Evolutionary conservation across 2,797 vertebrate genomes (phyloP), one percentile per base, ranked within the genome.

Genomic region (Melopsittacus undulatus): DNA sequence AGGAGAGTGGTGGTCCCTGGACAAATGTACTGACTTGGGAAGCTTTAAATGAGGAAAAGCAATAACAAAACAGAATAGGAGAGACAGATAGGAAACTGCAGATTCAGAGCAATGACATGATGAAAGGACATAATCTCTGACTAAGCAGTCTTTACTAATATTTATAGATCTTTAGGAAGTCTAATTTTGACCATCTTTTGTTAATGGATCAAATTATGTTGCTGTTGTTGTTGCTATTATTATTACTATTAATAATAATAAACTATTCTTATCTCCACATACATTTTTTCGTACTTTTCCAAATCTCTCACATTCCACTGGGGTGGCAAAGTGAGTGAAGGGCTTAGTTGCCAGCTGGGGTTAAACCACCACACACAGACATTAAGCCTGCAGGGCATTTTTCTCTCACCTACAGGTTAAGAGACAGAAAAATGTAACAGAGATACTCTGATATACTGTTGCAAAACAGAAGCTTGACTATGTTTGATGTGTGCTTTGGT

Each of bases 251-350:
- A 42, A 20, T 45, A 20, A 45, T 21, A 46, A 42, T 52, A 36
- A 59, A 59, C 6, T 30, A 16, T 29, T 36, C 32, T 59, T 64
- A 29, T n/a, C 40, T 62, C 46, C 48, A 11, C 7, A 11, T 2
- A 8, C 27, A 24, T 10, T 3, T 57, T 45, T 74, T 74, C 54
- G 34, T 49, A 38, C 22, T 69, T 70, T 43, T 49, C 4, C 4
- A 7, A 4, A n/a, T 67, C 17, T 77, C 5, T 48, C 9, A 4
- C 2, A 17, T 3, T 5, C 3, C 19, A 48, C 7, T 7, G 26
- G 11, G 40, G 19, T 77, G 8, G 7, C n/a, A 45, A 13, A 64
- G 23, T 61, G 16, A 30, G 16, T 32, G 66, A 66, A 23, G 4
- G 40, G 40, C 16, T 48, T 54, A 54, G 32, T 30, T 72, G 17